A percentile compares a stretch with the other conserved stretches of the same genome.
Conservation (phyloP, 2,113 vertebrate genomes). For the Tor tambroides region DNA sequence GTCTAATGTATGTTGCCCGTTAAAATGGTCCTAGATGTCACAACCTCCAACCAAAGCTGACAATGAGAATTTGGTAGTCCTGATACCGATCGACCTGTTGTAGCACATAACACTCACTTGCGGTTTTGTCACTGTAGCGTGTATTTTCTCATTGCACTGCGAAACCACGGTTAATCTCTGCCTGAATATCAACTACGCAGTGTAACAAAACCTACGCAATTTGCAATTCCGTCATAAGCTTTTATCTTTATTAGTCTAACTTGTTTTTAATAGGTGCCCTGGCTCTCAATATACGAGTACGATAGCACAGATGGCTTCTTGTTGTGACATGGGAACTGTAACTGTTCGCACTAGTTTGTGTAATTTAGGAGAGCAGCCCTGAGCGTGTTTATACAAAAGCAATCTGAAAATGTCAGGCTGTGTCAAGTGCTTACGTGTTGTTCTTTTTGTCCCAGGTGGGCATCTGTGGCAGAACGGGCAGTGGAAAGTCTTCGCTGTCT, state of each 20-base stretch:
- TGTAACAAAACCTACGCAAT: background rate
- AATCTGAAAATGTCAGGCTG: slow-evolving; percentile 37
- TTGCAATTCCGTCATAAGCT: background rate
- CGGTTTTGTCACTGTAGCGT: slow-evolving; percentile 44
- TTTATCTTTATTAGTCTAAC: background rate
- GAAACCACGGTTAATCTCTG: slow-evolving; percentile 15
- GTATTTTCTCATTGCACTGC: slow-evolving; percentile 42
- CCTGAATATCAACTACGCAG: background rate
- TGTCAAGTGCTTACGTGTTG: background rate
- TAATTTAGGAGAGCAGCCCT: background rate
- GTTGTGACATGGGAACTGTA: slow-evolving; percentile 9
- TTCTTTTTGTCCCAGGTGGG: slow-evolving; percentile 80
- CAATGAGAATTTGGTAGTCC: background rate
- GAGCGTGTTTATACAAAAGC: slow-evolving; percentile 34
- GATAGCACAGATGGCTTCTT: background rate
- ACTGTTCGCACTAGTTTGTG: slow-evolving; percentile 12
- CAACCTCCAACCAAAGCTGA: background rate
- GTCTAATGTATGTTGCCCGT: background rate
- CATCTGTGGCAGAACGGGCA: slow-evolving; percentile 96
- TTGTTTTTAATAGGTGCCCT: background rate
- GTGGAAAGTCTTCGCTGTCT: slow-evolving; percentile 95
- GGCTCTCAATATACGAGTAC: background rate
- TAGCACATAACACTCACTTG: slow-evolving; percentile 43
- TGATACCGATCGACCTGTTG: background rate
- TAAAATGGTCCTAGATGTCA: background rate